Percentiles rank a stretch among this genome's conserved stretches.
phyloP scores from a whole-genome alignment of 2,797 vertebrate genomes.

The Alca torda region DNA sequence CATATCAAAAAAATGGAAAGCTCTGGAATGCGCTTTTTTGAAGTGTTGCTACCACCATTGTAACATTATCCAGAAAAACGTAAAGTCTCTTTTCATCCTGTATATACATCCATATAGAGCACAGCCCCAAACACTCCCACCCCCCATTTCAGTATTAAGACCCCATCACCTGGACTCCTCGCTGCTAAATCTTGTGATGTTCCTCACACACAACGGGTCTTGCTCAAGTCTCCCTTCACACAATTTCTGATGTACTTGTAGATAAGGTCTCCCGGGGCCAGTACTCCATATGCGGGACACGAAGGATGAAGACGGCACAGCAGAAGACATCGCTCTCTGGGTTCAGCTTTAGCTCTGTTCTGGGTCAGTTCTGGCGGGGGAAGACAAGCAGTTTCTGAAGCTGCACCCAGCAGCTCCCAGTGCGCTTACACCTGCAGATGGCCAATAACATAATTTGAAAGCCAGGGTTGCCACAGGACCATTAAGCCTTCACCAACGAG shows the following conservation, averaged over 20 bases:
- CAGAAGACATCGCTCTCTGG: neutral
- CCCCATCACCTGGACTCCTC: neutral
- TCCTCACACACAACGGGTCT: neutral
- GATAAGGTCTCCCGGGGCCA: neutral
- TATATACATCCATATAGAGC: neutral
- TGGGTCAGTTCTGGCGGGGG: neutral
- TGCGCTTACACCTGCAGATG: rapidly evolving
- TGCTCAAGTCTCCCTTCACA: neutral
- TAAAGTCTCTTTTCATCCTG: neutral
- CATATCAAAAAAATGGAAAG: neutral
- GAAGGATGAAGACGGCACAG: neutral
- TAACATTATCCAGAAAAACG: neutral
- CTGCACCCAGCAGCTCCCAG: neutral
- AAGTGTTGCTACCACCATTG: neutral
- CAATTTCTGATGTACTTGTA: neutral
- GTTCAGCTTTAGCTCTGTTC: neutral
- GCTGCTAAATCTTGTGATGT: neutral
- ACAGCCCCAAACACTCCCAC: neutral
- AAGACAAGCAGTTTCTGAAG: neutral
- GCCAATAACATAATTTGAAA: neutral
- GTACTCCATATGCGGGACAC: rapidly evolving
- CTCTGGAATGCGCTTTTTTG: neutral
- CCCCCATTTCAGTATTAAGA: neutral
- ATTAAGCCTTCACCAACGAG: neutral
- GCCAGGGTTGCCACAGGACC: neutral